Evolutionary conservation across 2,888 invertebrate species (phyloP), one percentile per base, ranked within the genome.

Genomic region (Eristalinus sepulchralis): DNA sequence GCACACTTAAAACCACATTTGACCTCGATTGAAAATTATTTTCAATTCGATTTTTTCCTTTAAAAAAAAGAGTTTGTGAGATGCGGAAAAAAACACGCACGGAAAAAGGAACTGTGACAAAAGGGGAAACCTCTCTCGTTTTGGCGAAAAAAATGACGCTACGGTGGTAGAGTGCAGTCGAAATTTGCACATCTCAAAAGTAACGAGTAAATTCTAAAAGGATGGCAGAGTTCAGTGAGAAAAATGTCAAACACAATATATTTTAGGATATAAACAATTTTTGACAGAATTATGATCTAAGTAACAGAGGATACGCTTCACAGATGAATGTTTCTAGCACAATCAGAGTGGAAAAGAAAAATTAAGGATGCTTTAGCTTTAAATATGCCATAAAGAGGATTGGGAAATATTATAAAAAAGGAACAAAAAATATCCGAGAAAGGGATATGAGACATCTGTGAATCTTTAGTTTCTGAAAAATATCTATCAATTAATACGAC

Each of bases 101-200:
- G 73, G 60, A 73, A 84, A 72, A 85, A 81, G 72, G 64, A 82
- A 82, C 82, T 82, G 75, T 80, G 85, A 85, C 85, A 85, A 85
- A 85, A 82, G 85, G 85, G 60, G 72, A 39, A 85, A 77, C 63
- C 20, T 76, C 24, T 71, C 39, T 27, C 64, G 71, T 79, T 80
- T 76, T 77, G 70, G 82, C 85, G 73, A 82, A 82, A 85, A 85
- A 85, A 73, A 81, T 85, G 85, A 85, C 85, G 85, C 85, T 85
- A 85, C 82, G 82, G 39, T 82, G 85, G 77, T 20, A 20, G 67
- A 20, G 66, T 82, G 36, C 82, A 85, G 66, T 0, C 10, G 11
- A 11, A 24, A 33, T 73, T 76, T 20, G 82, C 72, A 36, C 39
- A 72, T 33, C 8, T 20, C 0, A 17, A 73, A 63, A 84, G 67